A percentile compares a stretch with the other conserved stretches of the same genome.
Conservation (phyloP, 2,888 invertebrate species). For the Abscondita cerata region DNA sequence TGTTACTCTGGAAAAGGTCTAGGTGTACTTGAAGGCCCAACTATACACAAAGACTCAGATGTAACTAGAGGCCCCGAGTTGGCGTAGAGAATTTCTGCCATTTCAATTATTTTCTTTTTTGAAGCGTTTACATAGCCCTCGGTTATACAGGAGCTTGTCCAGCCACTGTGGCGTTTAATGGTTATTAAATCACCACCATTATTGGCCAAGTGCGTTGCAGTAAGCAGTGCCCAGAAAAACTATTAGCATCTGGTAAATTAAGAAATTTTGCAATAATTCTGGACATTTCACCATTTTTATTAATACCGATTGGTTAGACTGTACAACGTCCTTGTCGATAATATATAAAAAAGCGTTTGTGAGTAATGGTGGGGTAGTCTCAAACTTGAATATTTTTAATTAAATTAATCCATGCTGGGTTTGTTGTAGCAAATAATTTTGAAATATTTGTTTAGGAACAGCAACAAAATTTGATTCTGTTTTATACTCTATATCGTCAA, state of each 20-base stretch:
- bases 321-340: slow-evolving; percentile 30
- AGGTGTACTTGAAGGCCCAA: too few relatives aligned
- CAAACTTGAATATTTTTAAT: not conserved
- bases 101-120: not conserved
- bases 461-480: not conserved
- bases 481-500: not conserved
- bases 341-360: slow-evolving; percentile 26
- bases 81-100: not conserved
- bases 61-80: too few relatives aligned
- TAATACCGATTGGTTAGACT: slow-evolving; percentile 29
- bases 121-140: slow-evolving; percentile 5
- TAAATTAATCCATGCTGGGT: not conserved
- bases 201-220: not conserved
- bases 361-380: not conserved
- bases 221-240: slow-evolving; percentile 31
- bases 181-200: slow-evolving; percentile 1
- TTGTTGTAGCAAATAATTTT: not conserved
- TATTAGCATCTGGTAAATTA: slow-evolving; percentile 23
- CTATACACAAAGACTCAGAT: too few relatives aligned
- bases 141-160: slow-evolving; percentile 3
- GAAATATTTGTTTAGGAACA: not conserved
- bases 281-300: slow-evolving; percentile 31
- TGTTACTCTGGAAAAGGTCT: too few relatives aligned
- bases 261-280: slow-evolving; percentile 30
- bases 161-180: slow-evolving; percentile 9